phyloP scores from a whole-genome alignment of 2,113 vertebrate species.

The Pomatostomus ruficeps region DNA sequence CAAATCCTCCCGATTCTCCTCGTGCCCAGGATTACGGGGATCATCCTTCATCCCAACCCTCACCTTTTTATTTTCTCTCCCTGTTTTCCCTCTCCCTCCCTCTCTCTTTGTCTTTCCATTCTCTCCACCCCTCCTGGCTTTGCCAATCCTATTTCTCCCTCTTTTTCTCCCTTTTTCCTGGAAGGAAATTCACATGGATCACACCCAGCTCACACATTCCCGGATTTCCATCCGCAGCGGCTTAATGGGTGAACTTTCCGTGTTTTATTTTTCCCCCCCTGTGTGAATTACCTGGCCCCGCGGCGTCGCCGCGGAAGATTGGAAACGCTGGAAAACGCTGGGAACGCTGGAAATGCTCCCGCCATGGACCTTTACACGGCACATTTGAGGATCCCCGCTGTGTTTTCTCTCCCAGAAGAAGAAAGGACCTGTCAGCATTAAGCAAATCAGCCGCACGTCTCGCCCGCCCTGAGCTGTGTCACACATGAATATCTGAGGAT shows the following conservation, averaged over 20 bases:
- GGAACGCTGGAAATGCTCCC: conserved; percentile 47
- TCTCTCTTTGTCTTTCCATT: background rate
- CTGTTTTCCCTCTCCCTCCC: background rate
- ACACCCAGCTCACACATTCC: background rate
- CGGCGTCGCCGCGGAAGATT: conserved; percentile 27
- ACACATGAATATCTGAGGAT: conserved; percentile 65
- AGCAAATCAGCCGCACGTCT: conserved; percentile 63
- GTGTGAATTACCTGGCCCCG: conserved; percentile 31
- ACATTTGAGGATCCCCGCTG: conserved; percentile 64
- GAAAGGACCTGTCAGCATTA: conserved; percentile 71
- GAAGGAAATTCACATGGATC: background rate
- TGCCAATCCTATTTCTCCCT: background rate
- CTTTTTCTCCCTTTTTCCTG: background rate
- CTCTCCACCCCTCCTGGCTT: background rate
- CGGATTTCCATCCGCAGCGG: background rate
- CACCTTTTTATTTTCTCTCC: background rate
- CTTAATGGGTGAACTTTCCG: conserved; percentile 39
- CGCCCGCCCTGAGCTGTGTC: conserved; percentile 64
- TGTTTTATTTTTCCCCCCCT: conserved; percentile 25
- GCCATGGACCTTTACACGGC: conserved; percentile 60
- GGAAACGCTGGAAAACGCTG: conserved; percentile 53
- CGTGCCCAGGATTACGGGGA: fast-evolving
- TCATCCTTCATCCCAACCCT: background rate
- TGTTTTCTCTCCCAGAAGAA: conserved; percentile 66
- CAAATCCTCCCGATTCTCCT: too few relatives aligned